These are phyloP conservation scores for Eubasilissa splendida DNA, from an alignment of 2,888 invertebrate species.

Conservation along the genomic window DNA sequence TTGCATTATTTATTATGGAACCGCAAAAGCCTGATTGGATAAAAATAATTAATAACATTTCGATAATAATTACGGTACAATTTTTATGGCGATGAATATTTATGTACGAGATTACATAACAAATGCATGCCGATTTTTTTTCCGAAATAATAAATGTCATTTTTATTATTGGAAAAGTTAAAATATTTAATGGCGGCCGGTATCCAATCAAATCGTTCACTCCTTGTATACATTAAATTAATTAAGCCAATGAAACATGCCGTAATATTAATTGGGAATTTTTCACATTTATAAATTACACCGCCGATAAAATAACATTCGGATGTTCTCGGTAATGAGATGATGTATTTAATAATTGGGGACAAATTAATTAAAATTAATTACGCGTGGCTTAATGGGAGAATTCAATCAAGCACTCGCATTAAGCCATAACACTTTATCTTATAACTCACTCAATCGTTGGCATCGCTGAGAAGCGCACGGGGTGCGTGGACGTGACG, in stretches of 20 bases:
- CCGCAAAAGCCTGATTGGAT: constrained; percentile 55
- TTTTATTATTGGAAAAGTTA: constrained; percentile 43
- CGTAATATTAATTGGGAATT: constrained; percentile 1
- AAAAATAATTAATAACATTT: constrained; percentile 57
- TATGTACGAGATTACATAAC: constrained; percentile 46
- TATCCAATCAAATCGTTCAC: background rate
- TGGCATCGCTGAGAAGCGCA: too few relatives aligned
- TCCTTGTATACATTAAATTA: background rate
- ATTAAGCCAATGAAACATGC: background rate
- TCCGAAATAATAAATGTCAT: constrained; percentile 49
- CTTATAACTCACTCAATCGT: background rate
- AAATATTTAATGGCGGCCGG: background rate
- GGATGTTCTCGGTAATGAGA: background rate
- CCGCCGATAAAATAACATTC: background rate
- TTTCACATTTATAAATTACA: constrained; percentile 17
- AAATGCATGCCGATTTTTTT: constrained; percentile 45
- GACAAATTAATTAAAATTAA: constrained; percentile 6
- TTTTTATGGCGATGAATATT: constrained; percentile 53
- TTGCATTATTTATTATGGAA: constrained; percentile 53
- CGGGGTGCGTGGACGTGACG: too few relatives aligned
- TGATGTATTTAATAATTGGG: background rate
- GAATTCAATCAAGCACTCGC: background rate
- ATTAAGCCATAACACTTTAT: background rate
- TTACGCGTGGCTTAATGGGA: background rate
- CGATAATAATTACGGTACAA: constrained; percentile 56